phyloP scores from a whole-genome alignment of 2,888 invertebrate species.

The Antitype chi region DNA sequence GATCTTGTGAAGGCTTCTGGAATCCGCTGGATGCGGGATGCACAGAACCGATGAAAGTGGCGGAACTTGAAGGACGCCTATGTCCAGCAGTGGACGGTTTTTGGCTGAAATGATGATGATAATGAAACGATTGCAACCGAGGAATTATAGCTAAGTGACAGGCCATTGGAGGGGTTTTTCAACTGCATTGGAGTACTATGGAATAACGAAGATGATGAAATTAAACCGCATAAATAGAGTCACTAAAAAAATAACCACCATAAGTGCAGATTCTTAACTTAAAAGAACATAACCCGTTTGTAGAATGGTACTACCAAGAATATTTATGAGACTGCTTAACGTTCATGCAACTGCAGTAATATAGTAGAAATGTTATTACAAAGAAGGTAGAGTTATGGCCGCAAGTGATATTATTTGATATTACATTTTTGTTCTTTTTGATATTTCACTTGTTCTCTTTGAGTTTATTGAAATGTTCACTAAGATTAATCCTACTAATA shows the following conservation, averaged over 20 bases:
- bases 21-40: too few relatives aligned
- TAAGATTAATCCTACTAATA: too few relatives aligned
- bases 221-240: not conserved
- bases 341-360: slow-evolving; percentile 23
- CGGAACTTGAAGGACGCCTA: too few relatives aligned
- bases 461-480: slow-evolving; percentile 13
- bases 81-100: too few relatives aligned
- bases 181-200: not conserved
- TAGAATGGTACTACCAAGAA: not conserved
- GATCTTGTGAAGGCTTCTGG: too few relatives aligned
- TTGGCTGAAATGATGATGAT: too few relatives aligned
- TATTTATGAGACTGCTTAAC: slow-evolving; percentile 32
- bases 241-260: not conserved
- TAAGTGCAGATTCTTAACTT: not conserved
- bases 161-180: too few relatives aligned
- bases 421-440: slow-evolving; percentile 21
- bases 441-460: not conserved
- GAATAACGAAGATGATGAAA: not conserved
- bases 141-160: too few relatives aligned
- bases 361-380: slow-evolving; percentile 29
- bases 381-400: slow-evolving; percentile 27
- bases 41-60: too few relatives aligned
- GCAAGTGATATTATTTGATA: slow-evolving; percentile 25
- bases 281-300: slow-evolving; percentile 1
- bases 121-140: too few relatives aligned